Base-by-base conservation (phyloP, 2,888 invertebrate genomes). In the Danaus chrysippus region DNA sequence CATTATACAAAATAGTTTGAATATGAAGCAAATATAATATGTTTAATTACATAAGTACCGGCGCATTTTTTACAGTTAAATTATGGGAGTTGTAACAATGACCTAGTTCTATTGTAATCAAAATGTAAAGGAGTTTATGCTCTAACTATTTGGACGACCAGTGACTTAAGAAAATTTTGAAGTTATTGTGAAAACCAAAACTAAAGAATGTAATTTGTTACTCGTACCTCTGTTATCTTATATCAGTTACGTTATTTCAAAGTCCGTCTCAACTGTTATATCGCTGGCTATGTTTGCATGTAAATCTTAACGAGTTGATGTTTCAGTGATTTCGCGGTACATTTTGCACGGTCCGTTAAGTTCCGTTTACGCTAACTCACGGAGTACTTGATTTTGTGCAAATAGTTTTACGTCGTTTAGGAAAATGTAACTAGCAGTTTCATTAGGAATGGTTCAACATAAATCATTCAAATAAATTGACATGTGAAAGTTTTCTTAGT, bases 251-350 rank as follows among this genome's bases (percentile, higher is more conserved):
- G 57, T 65, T 49, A 52, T 61, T 58, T 68, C 58, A 61, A 59
- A 61, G 56, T 63, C 61, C 62, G 60, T 64, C 59, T 60, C 56
- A 60, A 42, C 57, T 34, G 23, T 34, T 34, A 34, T 6, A 34
- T 34, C 49, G 63, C 65, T 61, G 66, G 23, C 49, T 61, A 64
- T 64, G 58, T 62, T 62, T 59, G 54, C 67, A 65, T 69, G 66
- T 77, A 72, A 72, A 62, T 74, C 71, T 71, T 70, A 73, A 73
- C 71, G 71, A 76, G 70, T 70, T 69, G 70, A 68, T 69, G 72
- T 69, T 75, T 73, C 63, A 69, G 68, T 64, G 71, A 76, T 77
- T 77, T 77, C 69, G 69, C 70, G 74, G 71, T 62, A 66, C 59
- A 70, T 76, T 76, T 68, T 70, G 65, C 71, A 77, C 61, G 74